Percentiles rank a stretch among this genome's conserved stretches.
Evolutionary conservation across 2,113 vertebrate species (phyloP).

Genomic region (cat (Felis catus)): DNA sequence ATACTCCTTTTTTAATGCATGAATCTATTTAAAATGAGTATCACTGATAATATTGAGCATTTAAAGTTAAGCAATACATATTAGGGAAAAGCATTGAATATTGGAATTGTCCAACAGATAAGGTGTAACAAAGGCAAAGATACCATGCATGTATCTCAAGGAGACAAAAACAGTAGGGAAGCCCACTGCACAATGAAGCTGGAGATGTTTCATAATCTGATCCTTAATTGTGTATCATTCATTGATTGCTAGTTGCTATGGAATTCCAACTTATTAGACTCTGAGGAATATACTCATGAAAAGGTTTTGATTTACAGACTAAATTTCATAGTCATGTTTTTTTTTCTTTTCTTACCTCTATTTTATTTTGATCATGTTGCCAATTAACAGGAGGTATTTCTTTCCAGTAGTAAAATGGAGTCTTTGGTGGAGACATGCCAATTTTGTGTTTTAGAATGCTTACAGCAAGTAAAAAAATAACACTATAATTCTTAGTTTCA

Average conservation of each 20-base stretch:
- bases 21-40: background rate
- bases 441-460: background rate
- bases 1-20: background rate
- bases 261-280: background rate
- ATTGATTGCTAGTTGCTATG: constrained; percentile 2
- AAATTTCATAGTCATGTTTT: background rate
- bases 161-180: background rate
- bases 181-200: background rate
- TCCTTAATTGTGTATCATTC: background rate
- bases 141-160: background rate
- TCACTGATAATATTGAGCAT: background rate
- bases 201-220: background rate
- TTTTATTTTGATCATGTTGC: constrained; percentile 21
- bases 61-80: background rate
- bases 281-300: background rate
- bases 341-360: background rate
- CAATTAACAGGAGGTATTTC: constrained; percentile 1
- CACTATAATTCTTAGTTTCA: background rate
- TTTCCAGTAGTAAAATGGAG: constrained; percentile 11
- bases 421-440: background rate
- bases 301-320: background rate
- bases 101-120: background rate
- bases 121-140: background rate
- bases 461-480: constrained; percentile 34
- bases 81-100: background rate